Percentiles rank a stretch among this genome's conserved stretches.
phyloP scores from a whole-genome alignment of 2,113 vertebrate species.

The Gnathonemus longibarbis region DNA sequence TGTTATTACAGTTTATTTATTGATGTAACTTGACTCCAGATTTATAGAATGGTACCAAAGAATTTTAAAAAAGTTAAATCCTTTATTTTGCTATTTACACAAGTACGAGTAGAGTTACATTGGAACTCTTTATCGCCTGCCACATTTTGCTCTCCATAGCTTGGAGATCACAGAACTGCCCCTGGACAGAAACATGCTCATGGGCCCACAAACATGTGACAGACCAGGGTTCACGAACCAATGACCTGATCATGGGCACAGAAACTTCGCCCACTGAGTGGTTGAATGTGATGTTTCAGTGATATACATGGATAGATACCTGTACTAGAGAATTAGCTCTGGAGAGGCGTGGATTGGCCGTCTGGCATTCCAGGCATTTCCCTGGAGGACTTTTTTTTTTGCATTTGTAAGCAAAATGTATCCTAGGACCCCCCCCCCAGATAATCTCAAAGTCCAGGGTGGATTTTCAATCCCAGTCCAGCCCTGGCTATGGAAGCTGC shows the following conservation, averaged over 20 bases:
- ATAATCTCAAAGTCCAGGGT: neutral
- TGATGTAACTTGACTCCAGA: neutral
- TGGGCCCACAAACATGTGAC: no score
- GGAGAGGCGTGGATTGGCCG: neutral
- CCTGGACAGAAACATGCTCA: no score
- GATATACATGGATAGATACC: neutral
- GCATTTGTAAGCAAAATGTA: neutral
- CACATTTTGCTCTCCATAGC: no score
- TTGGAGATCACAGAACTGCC: no score
- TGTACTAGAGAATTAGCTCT: neutral
- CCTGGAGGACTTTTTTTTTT: neutral
- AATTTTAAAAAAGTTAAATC: neutral
- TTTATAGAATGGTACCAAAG: neutral
- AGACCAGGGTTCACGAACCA: no score
- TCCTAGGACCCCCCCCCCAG: neutral
- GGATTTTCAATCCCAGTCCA: neutral
- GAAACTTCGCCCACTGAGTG: neutral
- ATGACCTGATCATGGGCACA: no score
- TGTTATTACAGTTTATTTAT: neutral
- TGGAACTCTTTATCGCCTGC: no score
- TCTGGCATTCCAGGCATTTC: neutral
- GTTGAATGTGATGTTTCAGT: neutral
- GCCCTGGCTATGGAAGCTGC: neutral
- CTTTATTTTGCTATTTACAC: no score
- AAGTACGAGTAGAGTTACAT: no score